Evolutionary conservation across 1,140 invertebrate genomes (phyloP).

Genomic region (Phthorimaea operculella): DNA sequence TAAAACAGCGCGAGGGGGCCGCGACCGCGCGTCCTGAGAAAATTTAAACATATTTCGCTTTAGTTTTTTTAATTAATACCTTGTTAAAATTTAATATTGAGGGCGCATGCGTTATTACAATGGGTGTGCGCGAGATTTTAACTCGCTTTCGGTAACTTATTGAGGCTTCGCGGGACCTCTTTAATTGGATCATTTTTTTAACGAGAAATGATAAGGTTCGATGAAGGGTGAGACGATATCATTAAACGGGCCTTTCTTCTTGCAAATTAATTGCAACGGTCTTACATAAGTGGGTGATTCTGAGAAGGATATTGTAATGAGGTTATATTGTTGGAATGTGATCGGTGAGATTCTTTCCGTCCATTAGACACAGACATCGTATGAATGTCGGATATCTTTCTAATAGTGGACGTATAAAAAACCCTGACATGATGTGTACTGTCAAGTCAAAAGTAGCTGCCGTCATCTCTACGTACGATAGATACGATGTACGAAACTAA

Average conservation of each 20-base stretch:
- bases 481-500: background rate
- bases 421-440: background rate
- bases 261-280: slow-evolving; percentile 31
- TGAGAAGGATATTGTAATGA: background rate
- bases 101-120: slow-evolving; percentile 62
- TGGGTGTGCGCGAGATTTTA: slow-evolving; percentile 63
- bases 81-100: slow-evolving; percentile 68
- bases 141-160: slow-evolving; percentile 59
- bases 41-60: slow-evolving; percentile 64
- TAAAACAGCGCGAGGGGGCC: slow-evolving; percentile 52
- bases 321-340: background rate
- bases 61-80: slow-evolving; percentile 68
- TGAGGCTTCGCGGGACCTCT: slow-evolving; percentile 37
- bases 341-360: background rate
- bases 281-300: background rate
- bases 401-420: background rate
- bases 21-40: slow-evolving; percentile 53
- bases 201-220: slow-evolving; percentile 51
- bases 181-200: slow-evolving; percentile 65
- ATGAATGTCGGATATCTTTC: background rate
- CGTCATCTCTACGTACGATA: background rate
- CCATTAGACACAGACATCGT: slow-evolving; percentile 21
- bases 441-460: background rate
- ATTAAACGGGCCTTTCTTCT: slow-evolving; percentile 23
- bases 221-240: slow-evolving; percentile 35